Conservation (phyloP, 2,888 invertebrate species). For the Athetis lepigone region DNA sequence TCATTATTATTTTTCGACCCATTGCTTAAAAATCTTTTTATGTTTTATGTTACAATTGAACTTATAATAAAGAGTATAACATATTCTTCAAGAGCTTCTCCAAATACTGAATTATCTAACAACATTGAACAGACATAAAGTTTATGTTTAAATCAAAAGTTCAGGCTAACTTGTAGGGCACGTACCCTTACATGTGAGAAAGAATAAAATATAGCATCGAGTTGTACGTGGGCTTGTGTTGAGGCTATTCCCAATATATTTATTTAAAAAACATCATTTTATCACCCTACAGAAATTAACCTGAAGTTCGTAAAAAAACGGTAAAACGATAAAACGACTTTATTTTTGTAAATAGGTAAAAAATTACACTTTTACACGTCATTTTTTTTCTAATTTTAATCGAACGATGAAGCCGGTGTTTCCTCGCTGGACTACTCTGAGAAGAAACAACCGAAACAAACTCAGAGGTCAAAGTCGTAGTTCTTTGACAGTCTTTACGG, state of each 20-base stretch:
- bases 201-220: conserved; percentile 66
- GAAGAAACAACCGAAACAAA: too few relatives aligned
- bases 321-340: too few relatives aligned
- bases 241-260: conserved; percentile 12
- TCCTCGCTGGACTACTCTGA: too few relatives aligned
- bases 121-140: conserved; percentile 75
- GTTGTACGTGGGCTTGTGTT: conserved; percentile 19
- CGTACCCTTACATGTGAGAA: conserved; percentile 68
- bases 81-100: conserved; percentile 35
- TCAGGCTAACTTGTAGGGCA: conserved; percentile 68
- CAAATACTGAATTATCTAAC: conserved; percentile 68
- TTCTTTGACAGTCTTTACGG: too few relatives aligned
- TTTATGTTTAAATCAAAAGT: conserved; percentile 82
- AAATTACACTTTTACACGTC: too few relatives aligned
- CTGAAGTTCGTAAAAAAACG: too few relatives aligned
- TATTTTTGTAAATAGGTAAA: too few relatives aligned
- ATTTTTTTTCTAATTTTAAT: too few relatives aligned
- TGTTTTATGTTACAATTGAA: background rate
- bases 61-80: conserved; percentile 29
- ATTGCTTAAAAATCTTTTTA: too few relatives aligned
- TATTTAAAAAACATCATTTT: conserved; percentile 13
- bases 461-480: too few relatives aligned
- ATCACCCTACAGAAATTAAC: background rate
- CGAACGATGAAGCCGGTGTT: too few relatives aligned
- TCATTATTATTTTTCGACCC: too few relatives aligned